Evolutionary conservation across 2,888 invertebrate genomes (phyloP).

Genomic region (Cryptocheilus praepositus): DNA sequence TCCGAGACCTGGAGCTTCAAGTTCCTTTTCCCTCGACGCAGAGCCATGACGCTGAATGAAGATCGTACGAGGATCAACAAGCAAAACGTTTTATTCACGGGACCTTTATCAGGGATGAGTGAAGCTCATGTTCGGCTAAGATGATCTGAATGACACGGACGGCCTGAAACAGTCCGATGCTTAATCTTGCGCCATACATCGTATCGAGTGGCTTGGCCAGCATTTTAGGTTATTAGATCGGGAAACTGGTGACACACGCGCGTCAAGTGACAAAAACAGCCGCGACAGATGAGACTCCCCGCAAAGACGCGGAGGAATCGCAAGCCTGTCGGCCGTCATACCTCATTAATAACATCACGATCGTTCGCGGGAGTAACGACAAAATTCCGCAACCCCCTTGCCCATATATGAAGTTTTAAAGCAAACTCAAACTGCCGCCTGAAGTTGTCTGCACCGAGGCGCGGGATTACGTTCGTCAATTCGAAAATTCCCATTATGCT

Average conservation of each 20-base stretch:
- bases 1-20: slow-evolving; percentile 77
- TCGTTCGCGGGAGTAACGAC: slow-evolving; percentile 28
- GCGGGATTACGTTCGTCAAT: no score
- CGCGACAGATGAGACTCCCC: background rate
- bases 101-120: slow-evolving; percentile 17
- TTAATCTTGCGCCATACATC: slow-evolving; percentile 2
- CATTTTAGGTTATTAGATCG: slow-evolving; percentile 11
- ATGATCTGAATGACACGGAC: slow-evolving; percentile 8
- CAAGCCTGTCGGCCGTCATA: slow-evolving; percentile 19
- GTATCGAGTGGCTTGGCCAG: background rate
- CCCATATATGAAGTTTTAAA: slow-evolving; percentile 67
- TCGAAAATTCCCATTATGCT: no score
- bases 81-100: slow-evolving; percentile 13
- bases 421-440: background rate
- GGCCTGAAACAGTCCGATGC: slow-evolving; percentile 25
- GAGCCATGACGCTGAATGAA: slow-evolving; percentile 60
- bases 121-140: slow-evolving; percentile 34
- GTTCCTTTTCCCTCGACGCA: slow-evolving; percentile 70
- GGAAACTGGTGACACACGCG: background rate
- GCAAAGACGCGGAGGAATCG: background rate
- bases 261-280: background rate
- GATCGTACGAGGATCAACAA: slow-evolving; percentile 14
- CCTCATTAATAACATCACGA: slow-evolving; percentile 40
- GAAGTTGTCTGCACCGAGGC: no score
- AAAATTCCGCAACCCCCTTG: slow-evolving; percentile 47